Base-by-base conservation (phyloP, 2,888 invertebrate species). In the Standfussiana lucernea region DNA sequence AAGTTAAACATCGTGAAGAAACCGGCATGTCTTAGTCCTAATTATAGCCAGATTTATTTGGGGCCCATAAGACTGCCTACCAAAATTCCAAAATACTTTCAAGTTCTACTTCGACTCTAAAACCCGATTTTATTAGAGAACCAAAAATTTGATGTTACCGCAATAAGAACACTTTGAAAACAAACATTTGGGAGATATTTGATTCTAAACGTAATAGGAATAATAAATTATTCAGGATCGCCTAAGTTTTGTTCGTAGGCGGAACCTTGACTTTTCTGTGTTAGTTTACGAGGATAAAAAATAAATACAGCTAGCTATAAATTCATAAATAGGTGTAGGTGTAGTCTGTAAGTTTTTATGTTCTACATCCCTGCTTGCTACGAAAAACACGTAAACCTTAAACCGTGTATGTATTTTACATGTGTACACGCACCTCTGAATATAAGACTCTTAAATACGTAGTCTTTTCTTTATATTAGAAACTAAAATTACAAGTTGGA, bases 261-360 rank as follows among this genome's bases (percentile, higher is more conserved):
- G 35, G 40, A 59, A 70, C 74, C 62, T 86, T 86, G 61, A 74
- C 87, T 75, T 45, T 67, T 69, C 64, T 62, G 65, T 28, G 37
- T 84, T 56, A 66, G 62, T 75, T 59, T 59, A 64, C 24, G 65
- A 59, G 50, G 37, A 69, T 59, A 74, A 61, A 77, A 78, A 74
- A 42, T 66, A 72, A 40, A 66, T 59, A 62, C 45, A 35, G 70
- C 72, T 45, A 35, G 70, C 72, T 45, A 72, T 75, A 72, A 86
- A 86, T 79, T 64, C 67, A 28, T 66, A 70, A 83, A 70, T 69
- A 86, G 24, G 59, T 75, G 37, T 69, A 86, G 24, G 59, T 75
- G 37, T 24, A 70, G 71, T 71, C 80, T 71, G 35, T 71, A 72
- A 75, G 75, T 70, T 62, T 78, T 61, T 42, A 68, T 35, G 68